Conservation (phyloP, 2,797 vertebrate species). For the Fringilla coelebs region DNA sequence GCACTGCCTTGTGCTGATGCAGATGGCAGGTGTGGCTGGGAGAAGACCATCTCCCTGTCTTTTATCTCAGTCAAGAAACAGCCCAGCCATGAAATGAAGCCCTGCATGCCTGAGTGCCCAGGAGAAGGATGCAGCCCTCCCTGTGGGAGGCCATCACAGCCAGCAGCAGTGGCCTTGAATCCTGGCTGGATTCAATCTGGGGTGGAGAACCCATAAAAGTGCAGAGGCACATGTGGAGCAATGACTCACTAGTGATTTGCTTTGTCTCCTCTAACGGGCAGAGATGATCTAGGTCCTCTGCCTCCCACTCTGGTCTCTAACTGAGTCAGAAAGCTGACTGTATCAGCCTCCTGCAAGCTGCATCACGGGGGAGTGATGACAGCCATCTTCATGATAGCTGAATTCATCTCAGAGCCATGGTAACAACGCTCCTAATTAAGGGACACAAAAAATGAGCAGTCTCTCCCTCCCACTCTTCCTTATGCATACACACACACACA, state of each 20-base stretch:
- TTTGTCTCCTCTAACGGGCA: neutral
- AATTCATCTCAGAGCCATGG: neutral
- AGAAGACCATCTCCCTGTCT: neutral
- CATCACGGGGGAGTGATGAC: neutral
- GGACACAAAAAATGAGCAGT: neutral
- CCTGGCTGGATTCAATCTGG: neutral
- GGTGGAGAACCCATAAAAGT: neutral
- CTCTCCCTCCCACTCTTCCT: neutral
- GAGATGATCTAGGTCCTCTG: neutral
- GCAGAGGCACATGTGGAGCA: neutral
- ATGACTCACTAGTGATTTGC: neutral
- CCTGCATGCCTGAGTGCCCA: neutral
- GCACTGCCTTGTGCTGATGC: fast-evolving
- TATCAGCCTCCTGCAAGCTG: neutral
- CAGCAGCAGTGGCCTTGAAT: neutral
- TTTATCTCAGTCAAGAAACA: neutral
- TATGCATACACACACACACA: neutral
- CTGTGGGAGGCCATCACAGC: neutral
- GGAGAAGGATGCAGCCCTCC: neutral
- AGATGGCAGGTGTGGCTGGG: neutral
- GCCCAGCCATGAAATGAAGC: neutral
- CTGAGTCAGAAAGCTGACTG: neutral
- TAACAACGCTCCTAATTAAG: neutral
- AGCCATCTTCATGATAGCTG: neutral
- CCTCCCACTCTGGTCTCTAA: neutral